These are phyloP conservation scores for Cephus rjabovi DNA, from an alignment of 2,888 invertebrate genomes.

Conservation along the genomic window DNA sequence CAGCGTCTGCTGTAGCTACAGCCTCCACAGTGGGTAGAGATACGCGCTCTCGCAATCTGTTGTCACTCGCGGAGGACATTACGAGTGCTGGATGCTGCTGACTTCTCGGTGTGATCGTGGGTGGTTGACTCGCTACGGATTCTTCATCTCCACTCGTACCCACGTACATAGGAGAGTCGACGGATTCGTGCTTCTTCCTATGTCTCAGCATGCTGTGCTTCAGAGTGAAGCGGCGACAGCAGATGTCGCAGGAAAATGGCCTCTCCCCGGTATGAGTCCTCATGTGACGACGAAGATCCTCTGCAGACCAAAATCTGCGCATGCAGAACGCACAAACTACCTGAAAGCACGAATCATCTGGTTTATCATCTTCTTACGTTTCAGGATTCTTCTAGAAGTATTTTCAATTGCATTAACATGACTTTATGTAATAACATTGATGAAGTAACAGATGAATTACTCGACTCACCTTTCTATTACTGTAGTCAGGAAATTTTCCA, in stretches of 20 bases:
- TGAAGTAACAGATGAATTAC: neutral
- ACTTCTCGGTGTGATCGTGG: conserved; percentile 52
- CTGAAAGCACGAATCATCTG: conserved; percentile 58
- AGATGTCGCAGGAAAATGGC: conserved; percentile 92
- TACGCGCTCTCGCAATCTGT: conserved; percentile 49
- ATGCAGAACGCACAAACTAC: conserved; percentile 93
- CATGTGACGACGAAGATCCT: conserved; percentile 94
- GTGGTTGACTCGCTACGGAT: conserved; percentile 45
- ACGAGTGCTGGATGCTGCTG: conserved; percentile 45
- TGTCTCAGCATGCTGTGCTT: conserved; percentile 96
- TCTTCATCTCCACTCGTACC: conserved; percentile 71
- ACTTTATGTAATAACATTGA: neutral
- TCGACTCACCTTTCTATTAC: conserved; percentile 80
- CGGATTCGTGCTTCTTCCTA: conserved; percentile 86
- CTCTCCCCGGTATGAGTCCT: conserved; percentile 92
- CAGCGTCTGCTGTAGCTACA: conserved; percentile 58
- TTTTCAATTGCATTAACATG: neutral
- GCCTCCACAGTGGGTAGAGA: conserved; percentile 55
- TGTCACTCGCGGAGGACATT: conserved; percentile 37
- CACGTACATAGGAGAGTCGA: conserved; percentile 69
- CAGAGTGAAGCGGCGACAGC: conserved; percentile 87
- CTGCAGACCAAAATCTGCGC: conserved; percentile 94
- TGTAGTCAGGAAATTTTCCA: conserved; percentile 88
- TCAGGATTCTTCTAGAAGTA: neutral
- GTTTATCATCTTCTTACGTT: neutral